phyloP scores from a whole-genome alignment of 1,140 invertebrate genomes.

The Leptinotarsa undecemlineata region DNA sequence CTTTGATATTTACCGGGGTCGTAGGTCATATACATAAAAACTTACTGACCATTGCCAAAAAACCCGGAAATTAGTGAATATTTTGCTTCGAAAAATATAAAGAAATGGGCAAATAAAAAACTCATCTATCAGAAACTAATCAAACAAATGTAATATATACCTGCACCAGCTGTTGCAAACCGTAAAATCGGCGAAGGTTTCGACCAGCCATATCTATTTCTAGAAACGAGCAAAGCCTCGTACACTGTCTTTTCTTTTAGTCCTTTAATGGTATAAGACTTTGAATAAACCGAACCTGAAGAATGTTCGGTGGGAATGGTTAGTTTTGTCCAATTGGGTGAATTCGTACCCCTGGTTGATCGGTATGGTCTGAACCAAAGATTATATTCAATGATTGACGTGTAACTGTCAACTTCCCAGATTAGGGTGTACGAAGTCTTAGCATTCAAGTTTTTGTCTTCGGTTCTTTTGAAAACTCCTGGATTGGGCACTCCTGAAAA shows the following conservation, averaged over 20 bases:
- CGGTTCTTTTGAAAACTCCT: conserved; percentile 62
- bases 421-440: conserved; percentile 66
- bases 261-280: conserved; percentile 68
- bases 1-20: too few species aligned
- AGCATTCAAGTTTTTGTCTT: conserved; percentile 49
- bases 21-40: too few species aligned
- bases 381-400: conserved; percentile 72
- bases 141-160: conserved; percentile 53
- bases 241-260: conserved; percentile 69
- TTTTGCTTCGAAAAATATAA: too few species aligned
- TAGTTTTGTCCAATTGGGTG: conserved; percentile 66
- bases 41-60: too few species aligned
- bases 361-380: conserved; percentile 65
- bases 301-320: conserved; percentile 68
- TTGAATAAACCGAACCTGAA: conserved; percentile 69
- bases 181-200: conserved; percentile 65
- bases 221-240: conserved; percentile 69
- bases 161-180: conserved; percentile 67
- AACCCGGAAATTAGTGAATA: too few species aligned
- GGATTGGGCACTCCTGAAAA: conserved; percentile 62
- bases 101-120: too few species aligned
- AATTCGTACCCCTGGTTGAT: conserved; percentile 53
- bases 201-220: conserved; percentile 74
- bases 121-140: neutral
- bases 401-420: conserved; percentile 78